Conservation (phyloP, 2,888 invertebrate species). For the Chrysolina haemoptera region DNA sequence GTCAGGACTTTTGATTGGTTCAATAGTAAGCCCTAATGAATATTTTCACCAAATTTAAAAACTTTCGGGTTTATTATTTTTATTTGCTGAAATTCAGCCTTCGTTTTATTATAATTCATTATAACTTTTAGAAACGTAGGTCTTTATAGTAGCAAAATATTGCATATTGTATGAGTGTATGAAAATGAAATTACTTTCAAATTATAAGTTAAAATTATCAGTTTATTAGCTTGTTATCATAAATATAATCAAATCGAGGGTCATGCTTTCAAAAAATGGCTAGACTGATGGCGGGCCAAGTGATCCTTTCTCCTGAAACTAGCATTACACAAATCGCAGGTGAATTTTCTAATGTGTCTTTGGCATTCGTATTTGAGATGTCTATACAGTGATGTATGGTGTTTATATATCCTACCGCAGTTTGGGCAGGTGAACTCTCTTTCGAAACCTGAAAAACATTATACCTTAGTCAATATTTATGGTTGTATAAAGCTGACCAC, state of each 20-base stretch:
- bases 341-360: slow-evolving; percentile 15
- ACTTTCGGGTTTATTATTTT: too few species aligned
- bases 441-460: slow-evolving; percentile 14
- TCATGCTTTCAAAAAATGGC: slow-evolving; percentile 20
- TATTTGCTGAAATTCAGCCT: too few species aligned
- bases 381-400: slow-evolving; percentile 38
- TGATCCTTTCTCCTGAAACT: slow-evolving; percentile 39
- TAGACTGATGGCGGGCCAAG: slow-evolving; percentile 33
- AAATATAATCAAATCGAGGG: not conserved
- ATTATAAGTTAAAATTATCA: not conserved
- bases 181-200: not conserved
- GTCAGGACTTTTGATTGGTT: too few species aligned
- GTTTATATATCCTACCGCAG: slow-evolving; percentile 38
- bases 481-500: not conserved
- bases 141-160: too few species aligned
- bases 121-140: too few species aligned
- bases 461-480: not conserved
- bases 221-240: not conserved
- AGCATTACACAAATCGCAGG: slow-evolving; percentile 27
- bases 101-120: too few species aligned
- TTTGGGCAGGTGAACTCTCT: slow-evolving; percentile 32
- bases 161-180: too few species aligned
- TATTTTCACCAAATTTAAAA: too few species aligned
- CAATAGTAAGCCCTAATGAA: too few species aligned
- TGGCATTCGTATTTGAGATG: slow-evolving; percentile 66